Evolutionary conservation across 2,113 vertebrate species (phyloP), one percentile per base, ranked within the genome.

Genomic region (Hepsetus odoe): DNA sequence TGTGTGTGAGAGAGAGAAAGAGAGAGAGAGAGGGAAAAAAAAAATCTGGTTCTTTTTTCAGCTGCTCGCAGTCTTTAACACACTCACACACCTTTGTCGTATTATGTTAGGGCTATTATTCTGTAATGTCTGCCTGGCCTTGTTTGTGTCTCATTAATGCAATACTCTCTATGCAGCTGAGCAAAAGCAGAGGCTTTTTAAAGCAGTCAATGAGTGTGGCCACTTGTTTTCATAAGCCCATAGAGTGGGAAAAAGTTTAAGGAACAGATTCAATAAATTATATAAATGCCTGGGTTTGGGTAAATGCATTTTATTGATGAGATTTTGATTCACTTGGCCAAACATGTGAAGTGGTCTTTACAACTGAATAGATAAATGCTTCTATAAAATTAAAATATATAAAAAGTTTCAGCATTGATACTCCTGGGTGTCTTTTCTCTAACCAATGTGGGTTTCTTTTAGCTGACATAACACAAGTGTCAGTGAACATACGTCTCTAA

Each of bases 91-190:
- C 71, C 62, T 79, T 79, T 79, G 67, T 55, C 42, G 35, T 79
- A 40, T 79, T 79, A 72, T 72, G 68, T 72, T 79, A 72, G 68
- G 32, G 58, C 70, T 80, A 58, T 80, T 80, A 80, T 80, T 80
- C 70, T 58, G 49, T 67, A 80, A 80, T 74, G 70, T 80, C 71
- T 65, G 77, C 46, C 76, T 61, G 24, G 61, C 69, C 77, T 79
- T 79, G 77, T 79, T 73, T 80, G 46, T 72, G 68, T 73, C 77
- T 80, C 70, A 74, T 80, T 74, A 80, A 80, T 74, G 61, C 61
- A 80, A 67, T 73, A 55, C 70, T 44, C 49, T 80, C 28, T 9
- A 58, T 8, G 13, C 28, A 35, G 64, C 61, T 73, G 72, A 84
- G 78, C 78, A 56, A 69, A 80, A 80, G 72, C 74, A 78, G 69